These are phyloP conservation scores for Epinephelus cyanopodus DNA, from an alignment of 2,113 vertebrate genomes.

Conservation along the genomic window DNA sequence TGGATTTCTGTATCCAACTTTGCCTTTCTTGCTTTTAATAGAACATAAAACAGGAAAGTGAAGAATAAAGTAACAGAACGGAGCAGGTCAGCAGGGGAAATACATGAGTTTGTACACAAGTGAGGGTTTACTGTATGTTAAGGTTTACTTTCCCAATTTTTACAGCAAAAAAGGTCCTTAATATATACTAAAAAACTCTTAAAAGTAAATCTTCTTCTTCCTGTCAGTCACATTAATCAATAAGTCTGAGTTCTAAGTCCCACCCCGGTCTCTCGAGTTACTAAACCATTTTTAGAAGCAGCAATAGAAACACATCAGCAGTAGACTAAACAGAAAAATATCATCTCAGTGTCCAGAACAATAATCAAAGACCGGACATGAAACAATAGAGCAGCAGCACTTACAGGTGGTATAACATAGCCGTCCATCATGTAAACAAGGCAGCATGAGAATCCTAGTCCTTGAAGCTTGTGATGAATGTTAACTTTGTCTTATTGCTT, in stretches of 20 bases:
- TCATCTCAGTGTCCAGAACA: not conserved
- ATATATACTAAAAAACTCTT: not conserved
- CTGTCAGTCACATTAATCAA: not conserved
- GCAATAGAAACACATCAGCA: not conserved
- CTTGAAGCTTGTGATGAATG: conserved; percentile 42
- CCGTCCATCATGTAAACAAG: conserved; percentile 75
- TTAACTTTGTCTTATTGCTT: conserved; percentile 62
- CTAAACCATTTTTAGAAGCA: not conserved
- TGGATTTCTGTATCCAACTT: not conserved
- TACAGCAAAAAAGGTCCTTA: not conserved
- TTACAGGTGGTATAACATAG: conserved; percentile 74
- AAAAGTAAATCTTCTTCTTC: not conserved
- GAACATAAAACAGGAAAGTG: not conserved
- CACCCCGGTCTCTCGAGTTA: not conserved
- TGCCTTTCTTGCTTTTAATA: not conserved
- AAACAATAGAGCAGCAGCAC: conserved; percentile 45
- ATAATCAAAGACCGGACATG: not conserved
- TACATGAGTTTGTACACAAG: not conserved
- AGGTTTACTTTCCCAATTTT: not conserved
- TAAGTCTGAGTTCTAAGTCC: not conserved
- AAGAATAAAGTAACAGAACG: not conserved
- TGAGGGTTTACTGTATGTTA: not conserved
- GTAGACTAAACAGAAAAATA: not conserved
- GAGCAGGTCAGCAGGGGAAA: not conserved
- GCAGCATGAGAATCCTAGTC: conserved; percentile 59